Base-by-base conservation (phyloP, 2,888 invertebrate species). In the Brachynemurus nebulosus region DNA sequence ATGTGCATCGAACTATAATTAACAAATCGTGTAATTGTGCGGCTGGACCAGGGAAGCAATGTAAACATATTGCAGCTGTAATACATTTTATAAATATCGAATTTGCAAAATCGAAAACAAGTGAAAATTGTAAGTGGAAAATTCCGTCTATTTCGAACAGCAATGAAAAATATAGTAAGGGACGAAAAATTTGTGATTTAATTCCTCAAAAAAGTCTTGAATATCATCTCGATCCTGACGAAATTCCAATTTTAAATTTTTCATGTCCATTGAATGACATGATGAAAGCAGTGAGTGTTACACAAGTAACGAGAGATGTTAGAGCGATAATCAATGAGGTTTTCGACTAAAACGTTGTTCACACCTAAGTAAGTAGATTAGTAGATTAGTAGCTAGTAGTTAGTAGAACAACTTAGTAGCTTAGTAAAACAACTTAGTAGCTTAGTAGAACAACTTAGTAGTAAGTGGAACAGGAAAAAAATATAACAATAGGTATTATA, bases 1-100 rank as follows among this genome's bases (percentile, higher is more conserved):
- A 35, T 35, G 35, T 35, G 4, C n/a, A 35, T 7, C n/a, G 35
- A 35, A 35, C n/a, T 35, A 16, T 35, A 12, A 35, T 16, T 14
- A 16, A 35, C 7, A 12, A 16, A 16, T 16, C 14, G 16, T 35
- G 35, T 16, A 35, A 35, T 35, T 35, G 35, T 16, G 14, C 35
- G 16, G 35, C 35, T 35, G 35, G 35, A 14, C 16, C 16, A 7
- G 35, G 35, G 3, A 35, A 35, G 16, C n/a, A 16, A 11, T 35
- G 35, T 35, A 35, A 35, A 35, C 35, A 35, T 7, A 9, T 35
- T 35, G 35, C 35, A 14, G 35, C 35, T 35, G 35, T 35, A 9
- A 35, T 35, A 14, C n/a, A 35, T 35, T 35, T 35, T 9, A 35
- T 35, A 14, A 35, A 35, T 35, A 14, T 4, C 16, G 35, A 35